Conservation (phyloP, 2,888 invertebrate genomes). For the Lymantria dispar region DNA sequence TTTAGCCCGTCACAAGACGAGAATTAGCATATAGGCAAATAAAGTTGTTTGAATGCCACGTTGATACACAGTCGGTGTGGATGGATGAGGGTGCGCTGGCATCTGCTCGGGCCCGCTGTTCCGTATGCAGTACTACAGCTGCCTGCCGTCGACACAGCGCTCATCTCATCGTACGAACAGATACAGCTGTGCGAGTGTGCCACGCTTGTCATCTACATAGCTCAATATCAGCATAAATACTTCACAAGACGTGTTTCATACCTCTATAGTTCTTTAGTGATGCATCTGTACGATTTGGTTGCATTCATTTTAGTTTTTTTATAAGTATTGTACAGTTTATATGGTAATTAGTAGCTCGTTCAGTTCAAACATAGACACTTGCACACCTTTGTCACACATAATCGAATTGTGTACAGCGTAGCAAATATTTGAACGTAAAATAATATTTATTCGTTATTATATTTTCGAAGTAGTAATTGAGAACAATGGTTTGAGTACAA, state of each 20-base stretch:
- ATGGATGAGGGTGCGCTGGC: constrained; percentile 70
- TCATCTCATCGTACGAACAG: constrained; percentile 56
- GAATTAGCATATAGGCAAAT: too few relatives aligned
- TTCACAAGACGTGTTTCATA: too few relatives aligned
- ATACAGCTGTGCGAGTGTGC: constrained; percentile 44
- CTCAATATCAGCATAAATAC: not conserved
- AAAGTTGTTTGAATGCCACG: not conserved
- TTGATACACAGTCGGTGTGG: constrained; percentile 82
- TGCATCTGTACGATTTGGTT: too few relatives aligned
- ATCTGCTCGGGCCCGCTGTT: constrained; percentile 52
- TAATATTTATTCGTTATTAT: not conserved
- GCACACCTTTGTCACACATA: not conserved
- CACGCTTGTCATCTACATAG: constrained; percentile 2
- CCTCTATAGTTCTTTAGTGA: too few relatives aligned
- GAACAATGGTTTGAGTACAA: too few relatives aligned
- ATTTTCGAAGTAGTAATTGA: not conserved
- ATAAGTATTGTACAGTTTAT: too few relatives aligned
- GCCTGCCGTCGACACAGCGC: constrained; percentile 69
- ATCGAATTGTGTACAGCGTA: not conserved
- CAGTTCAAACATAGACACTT: not conserved
- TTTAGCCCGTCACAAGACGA: too few relatives aligned
- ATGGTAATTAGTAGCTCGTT: too few relatives aligned
- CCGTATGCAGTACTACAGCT: constrained; percentile 56
- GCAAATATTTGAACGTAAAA: not conserved
- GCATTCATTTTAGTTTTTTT: too few relatives aligned